Conservation (phyloP, 2,113 vertebrate species). For the western clawed frog (Xenopus tropicalis) region DNA sequence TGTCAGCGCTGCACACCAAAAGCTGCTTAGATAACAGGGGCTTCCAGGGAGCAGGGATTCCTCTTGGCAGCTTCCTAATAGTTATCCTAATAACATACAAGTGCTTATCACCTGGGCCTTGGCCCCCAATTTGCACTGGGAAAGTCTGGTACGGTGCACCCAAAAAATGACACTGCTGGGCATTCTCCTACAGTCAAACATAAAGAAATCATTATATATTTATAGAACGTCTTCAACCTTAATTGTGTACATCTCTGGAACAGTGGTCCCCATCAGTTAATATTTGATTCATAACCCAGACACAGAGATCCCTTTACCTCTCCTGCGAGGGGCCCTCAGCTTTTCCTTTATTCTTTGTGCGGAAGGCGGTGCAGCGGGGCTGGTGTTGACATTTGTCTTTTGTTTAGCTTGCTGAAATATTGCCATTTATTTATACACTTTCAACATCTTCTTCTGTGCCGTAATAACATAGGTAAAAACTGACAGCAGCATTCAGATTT, state of each 20-base stretch:
- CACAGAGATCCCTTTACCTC: neutral
- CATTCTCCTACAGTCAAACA: neutral
- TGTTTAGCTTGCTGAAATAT: neutral
- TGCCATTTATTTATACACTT: neutral
- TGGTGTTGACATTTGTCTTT: neutral
- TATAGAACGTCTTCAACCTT: neutral
- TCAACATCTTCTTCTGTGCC: neutral
- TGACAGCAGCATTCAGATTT: neutral
- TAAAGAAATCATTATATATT: neutral
- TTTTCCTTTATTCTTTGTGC: neutral
- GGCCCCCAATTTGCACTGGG: neutral
- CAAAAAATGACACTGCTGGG: too few relatives aligned
- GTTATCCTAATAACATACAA: neutral
- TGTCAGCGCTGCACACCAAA: constrained; percentile 13
- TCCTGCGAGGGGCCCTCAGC: neutral
- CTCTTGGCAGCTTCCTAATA: neutral
- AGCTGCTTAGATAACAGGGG: constrained; percentile 3
- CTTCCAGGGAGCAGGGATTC: neutral
- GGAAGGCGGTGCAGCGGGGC: neutral
- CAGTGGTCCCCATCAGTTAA: neutral
- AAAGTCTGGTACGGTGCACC: too few relatives aligned
- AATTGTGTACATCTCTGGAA: neutral
- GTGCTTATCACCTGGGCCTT: neutral
- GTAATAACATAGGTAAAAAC: neutral
- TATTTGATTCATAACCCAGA: neutral